Conservation (phyloP, 2,113 vertebrate genomes). For the Chascanopsetta lugubris region DNA sequence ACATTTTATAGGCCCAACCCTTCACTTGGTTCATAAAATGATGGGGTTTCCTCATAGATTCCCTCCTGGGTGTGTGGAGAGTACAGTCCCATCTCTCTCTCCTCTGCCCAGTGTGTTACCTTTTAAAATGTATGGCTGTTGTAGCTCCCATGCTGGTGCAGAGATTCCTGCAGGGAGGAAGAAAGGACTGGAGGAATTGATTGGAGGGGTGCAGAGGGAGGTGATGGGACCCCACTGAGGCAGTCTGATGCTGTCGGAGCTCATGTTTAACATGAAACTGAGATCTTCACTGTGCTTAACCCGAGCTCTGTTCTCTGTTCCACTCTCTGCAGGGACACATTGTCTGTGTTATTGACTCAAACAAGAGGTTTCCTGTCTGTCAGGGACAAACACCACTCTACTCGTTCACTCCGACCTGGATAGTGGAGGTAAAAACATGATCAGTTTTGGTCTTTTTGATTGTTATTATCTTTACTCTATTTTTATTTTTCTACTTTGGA, state of each 20-base stretch:
- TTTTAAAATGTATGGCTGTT: not conserved
- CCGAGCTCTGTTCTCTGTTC: not conserved
- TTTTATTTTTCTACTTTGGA: too few relatives aligned
- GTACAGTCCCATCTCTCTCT: not conserved
- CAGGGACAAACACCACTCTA: too few relatives aligned
- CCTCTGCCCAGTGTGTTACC: conserved; percentile 23
- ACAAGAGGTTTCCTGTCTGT: not conserved
- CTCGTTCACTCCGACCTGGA: too few relatives aligned
- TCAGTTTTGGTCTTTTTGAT: too few relatives aligned
- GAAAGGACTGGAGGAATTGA: not conserved
- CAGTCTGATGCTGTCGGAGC: conserved; percentile 1
- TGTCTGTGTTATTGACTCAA: not conserved
- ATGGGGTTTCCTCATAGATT: conserved; percentile 1
- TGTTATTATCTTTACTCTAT: too few relatives aligned
- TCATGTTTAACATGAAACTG: not conserved
- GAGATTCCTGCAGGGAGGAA: not conserved
- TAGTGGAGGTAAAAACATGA: too few relatives aligned
- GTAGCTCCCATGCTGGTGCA: not conserved
- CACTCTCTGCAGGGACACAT: not conserved
- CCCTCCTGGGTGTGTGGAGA: conserved; percentile 3
- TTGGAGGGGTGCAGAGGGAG: not conserved
- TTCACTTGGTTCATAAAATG: not conserved
- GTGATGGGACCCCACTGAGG: not conserved
- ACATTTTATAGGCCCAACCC: too few relatives aligned
- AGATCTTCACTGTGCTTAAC: not conserved